Base-by-base conservation (phyloP, 2,113 vertebrate species). In the Centropus unirufus region DNA sequence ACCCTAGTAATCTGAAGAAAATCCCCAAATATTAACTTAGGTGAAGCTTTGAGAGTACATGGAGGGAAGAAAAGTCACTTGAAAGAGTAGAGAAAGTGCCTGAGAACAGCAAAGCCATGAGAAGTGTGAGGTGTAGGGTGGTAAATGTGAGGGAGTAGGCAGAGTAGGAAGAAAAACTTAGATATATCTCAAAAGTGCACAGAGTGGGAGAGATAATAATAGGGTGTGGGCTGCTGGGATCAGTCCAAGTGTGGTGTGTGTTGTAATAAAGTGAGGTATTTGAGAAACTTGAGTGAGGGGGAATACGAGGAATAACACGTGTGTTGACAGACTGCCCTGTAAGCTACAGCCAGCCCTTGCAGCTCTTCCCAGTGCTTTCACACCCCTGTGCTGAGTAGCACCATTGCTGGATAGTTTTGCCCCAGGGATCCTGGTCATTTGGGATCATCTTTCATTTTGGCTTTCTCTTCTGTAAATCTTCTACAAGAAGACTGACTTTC, bases 121-220 rank as follows among this genome's bases (percentile, higher is more conserved):
- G 67, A 72, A 63, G 49, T 87, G 58, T 79, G 88, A 91, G 47
- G 36, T 73, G 64, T 77, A 75, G 87, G 79, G 42, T 70, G 85
- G 34, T 92, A 51, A 5, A 3, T 3, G 4, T 77, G 52, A 47
- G 52, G 52, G 59, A 84, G 78, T 36, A 51, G 59, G 78, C 70
- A 90, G 74, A 91, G 51, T 24, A 85, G 34, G 21, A 52, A 83
- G 79, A 84, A 92, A 80, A 95, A n/a, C 10, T 2, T 46, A 72
- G 47, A 62, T 83, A 63, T 39, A 46, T 67, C 86, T 90, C 73
- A 66, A 88, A 96, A 92, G 80, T 90, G 62, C 12, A 5, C 9
- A 24, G 42, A 93, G 85, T 89, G 49, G 88, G 94, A 90, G 94
- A 92, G 57, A 29, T 93, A 96, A 96, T 93, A 68, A 78, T 22